A percentile compares a stretch with the other conserved stretches of the same genome.
Conservation (phyloP, 2,797 vertebrate genomes). For the Eupleurogrammus muticus region DNA sequence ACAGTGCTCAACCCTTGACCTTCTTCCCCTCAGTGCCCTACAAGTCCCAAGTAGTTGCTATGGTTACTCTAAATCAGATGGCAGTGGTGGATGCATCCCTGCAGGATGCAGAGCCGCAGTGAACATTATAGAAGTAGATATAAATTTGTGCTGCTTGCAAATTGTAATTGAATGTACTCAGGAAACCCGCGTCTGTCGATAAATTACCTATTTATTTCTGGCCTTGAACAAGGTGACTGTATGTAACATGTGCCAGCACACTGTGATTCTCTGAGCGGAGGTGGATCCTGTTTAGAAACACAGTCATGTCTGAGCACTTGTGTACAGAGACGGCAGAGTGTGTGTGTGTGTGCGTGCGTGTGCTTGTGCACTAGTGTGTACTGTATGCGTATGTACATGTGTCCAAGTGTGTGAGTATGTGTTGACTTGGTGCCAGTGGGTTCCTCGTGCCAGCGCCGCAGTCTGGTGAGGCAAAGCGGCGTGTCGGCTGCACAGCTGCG, state of each 20-base stretch:
- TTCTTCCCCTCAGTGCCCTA: conserved; percentile 64
- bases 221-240: conserved; percentile 71
- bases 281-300: conserved; percentile 55
- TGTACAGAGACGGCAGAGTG: not conserved
- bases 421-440: conserved; percentile 65
- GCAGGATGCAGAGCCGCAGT: conserved; percentile 52
- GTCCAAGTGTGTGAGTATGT: conserved; percentile 47
- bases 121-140: conserved; percentile 61
- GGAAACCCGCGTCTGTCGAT: conserved; percentile 53
- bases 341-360: conserved; percentile 5
- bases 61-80: conserved; percentile 73
- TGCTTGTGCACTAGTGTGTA: not conserved
- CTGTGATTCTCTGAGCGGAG: conserved; percentile 33
- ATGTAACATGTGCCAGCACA: conserved; percentile 32
- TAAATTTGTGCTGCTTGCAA: conserved; percentile 50
- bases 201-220: conserved; percentile 71
- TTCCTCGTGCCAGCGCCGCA: conserved; percentile 64
- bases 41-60: conserved; percentile 75
- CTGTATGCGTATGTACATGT: conserved; percentile 54
- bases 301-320: conserved; percentile 42
- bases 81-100: conserved; percentile 45
- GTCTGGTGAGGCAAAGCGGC: conserved; percentile 69
- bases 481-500: conserved; percentile 72
- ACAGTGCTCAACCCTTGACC: conserved; percentile 79
- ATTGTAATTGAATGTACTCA: conserved; percentile 62